Evolutionary conservation across 2,888 invertebrate genomes (phyloP), one percentile per base, ranked within the genome.

Genomic region (Anticlea derivata): DNA sequence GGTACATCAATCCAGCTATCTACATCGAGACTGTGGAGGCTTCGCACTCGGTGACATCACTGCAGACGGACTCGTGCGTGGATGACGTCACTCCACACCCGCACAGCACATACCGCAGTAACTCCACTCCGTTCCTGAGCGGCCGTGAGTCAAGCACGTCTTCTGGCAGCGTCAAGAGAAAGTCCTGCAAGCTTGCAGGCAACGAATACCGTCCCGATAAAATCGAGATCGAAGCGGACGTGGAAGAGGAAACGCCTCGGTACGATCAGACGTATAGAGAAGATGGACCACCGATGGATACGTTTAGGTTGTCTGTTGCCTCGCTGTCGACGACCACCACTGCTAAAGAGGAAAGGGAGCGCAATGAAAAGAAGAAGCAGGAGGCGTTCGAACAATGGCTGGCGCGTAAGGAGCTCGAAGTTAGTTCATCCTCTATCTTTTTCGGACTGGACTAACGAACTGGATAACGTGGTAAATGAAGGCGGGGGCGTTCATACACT

Each of bases 1-100:
- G 92, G 50, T 92, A 92, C 64, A 91, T 93, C 41, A 93, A 93
- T 69, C 91, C 93, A 0, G 93, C 93, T 4, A 93, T 93, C 57
- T 93, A 89, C 56, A 86, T 93, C 1, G 93, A 93, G 68, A 83
- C 86, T 0, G 76, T 91, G 0, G 83, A 87, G 50, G 63, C 82
- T 0, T 78, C 86, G 26, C 88, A 78, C 45, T 89, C 90, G 0
- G 86, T 80, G 54, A 85, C 84, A 41, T 88, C 87, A 44, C 66
- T 89, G 39, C 82, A 78, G 26, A 75, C 83, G 0, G 85, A 82
- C 8, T 74, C 83, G 0, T 75, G 69, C 31, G 58, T 79, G 1
- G 84, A 83, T 24, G 83, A 83, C 11, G 70, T 86, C 22, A 90
- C 90, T 0, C 90, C 90, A 0, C 90, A 90, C 53, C 89, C 90